Evolutionary conservation across 2,113 vertebrate species (phyloP).

Genomic region (Propithecus coquereli): DNA sequence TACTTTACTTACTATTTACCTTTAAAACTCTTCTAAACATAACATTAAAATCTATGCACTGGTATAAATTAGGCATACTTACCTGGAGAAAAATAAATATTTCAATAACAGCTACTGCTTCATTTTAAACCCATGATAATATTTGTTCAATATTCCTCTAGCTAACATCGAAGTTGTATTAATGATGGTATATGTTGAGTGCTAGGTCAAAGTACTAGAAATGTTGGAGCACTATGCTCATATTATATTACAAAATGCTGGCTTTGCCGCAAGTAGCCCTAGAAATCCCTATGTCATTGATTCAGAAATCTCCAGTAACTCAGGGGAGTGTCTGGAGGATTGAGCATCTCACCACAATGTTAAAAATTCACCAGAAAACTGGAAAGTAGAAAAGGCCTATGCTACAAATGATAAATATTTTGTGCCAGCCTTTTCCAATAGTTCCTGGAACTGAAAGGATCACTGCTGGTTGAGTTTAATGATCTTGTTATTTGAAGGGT

Average conservation of each 20-base stretch:
- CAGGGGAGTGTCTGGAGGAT: neutral
- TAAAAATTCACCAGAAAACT: neutral
- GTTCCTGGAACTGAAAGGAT: neutral
- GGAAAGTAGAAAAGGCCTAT: neutral
- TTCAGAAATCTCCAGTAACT: neutral
- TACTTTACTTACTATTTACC: neutral
- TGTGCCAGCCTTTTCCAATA: neutral
- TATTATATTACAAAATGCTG: neutral
- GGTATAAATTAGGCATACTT: neutral
- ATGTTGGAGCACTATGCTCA: neutral
- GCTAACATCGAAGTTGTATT: neutral
- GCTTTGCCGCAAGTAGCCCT: neutral
- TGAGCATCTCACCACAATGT: neutral
- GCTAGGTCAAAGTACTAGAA: neutral
- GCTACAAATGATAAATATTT: neutral
- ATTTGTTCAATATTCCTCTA: neutral
- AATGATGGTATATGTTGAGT: rapidly evolving
- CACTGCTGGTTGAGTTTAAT: neutral
- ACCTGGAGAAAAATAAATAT: neutral
- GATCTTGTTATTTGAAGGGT: neutral
- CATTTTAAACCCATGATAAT: neutral
- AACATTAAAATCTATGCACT: neutral
- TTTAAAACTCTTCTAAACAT: neutral
- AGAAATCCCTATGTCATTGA: neutral
- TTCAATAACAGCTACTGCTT: neutral